These are phyloP conservation scores for Florisuga fusca DNA, from an alignment of 2,797 vertebrate species.

Conservation along the genomic window DNA sequence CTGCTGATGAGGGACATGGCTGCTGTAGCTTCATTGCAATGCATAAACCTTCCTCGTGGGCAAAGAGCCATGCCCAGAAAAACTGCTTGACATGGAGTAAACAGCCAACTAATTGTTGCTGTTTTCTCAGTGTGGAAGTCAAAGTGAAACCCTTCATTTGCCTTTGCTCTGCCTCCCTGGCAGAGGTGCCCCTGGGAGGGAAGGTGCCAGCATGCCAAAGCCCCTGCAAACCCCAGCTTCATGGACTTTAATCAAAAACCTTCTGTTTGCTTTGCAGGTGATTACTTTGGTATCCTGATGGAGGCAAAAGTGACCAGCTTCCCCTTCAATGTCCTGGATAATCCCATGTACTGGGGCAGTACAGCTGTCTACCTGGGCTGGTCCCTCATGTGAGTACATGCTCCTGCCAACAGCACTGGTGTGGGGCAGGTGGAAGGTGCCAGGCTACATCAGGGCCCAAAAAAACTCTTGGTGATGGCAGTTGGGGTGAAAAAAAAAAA, in stretches of 20 bases:
- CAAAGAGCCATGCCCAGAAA: neutral
- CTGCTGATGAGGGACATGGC: neutral
- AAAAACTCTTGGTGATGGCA: neutral
- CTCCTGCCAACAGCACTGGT: neutral
- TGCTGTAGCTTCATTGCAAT: neutral
- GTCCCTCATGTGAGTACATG: slow-evolving; percentile 89
- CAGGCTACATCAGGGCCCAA: neutral
- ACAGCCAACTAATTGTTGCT: neutral
- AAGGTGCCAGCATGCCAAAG: neutral
- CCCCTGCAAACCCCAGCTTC: neutral
- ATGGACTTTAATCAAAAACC: neutral
- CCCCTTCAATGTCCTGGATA: slow-evolving; percentile 90
- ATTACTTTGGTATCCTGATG: slow-evolving; percentile 96
- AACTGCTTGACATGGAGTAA: neutral
- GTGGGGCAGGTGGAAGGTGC: neutral
- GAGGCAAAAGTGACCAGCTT: slow-evolving; percentile 91
- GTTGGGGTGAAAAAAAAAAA: neutral
- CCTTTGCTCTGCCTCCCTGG: neutral
- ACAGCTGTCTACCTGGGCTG: slow-evolving; percentile 91
- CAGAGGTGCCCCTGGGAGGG: neutral
- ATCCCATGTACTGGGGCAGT: slow-evolving; percentile 99
- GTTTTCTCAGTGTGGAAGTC: slow-evolving; percentile 2
- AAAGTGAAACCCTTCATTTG: neutral
- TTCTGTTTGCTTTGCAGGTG: slow-evolving; percentile 80
- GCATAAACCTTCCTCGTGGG: neutral